Evolutionary conservation across 2,797 vertebrate genomes (phyloP).

Genomic region (Urocyon cinereoargenteus): DNA sequence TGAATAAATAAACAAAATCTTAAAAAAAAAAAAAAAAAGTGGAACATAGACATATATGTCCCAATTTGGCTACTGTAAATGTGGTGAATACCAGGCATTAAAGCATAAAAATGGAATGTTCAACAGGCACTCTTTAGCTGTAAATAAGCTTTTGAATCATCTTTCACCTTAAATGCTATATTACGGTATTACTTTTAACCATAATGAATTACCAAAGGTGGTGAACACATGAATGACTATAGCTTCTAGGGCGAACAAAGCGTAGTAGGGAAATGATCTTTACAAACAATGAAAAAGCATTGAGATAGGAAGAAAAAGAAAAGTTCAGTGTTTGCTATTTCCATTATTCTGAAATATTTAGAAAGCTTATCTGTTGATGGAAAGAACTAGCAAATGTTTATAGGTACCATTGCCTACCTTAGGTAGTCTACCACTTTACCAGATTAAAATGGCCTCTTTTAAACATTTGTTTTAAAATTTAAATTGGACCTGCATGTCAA

Average conservation of each 20-base stretch:
- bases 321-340: neutral
- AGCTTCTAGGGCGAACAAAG: neutral
- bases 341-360: neutral
- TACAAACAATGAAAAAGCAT: neutral
- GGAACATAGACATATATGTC: neutral
- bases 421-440: conserved; percentile 7
- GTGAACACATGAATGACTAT: neutral
- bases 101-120: conserved; percentile 60
- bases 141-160: conserved; percentile 47
- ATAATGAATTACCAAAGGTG: neutral
- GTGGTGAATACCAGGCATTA: conserved; percentile 59
- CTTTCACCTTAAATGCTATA: conserved; percentile 43
- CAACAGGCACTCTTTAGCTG: conserved; percentile 27
- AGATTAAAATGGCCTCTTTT: conserved; percentile 51
- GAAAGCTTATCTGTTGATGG: neutral
- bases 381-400: conserved; percentile 56
- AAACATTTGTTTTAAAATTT: conserved; percentile 64
- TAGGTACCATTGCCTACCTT: conserved; percentile 10
- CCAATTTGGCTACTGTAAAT: neutral
- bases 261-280: neutral
- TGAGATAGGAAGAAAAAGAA: neutral
- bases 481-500: conserved; percentile 45
- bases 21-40: too few species aligned
- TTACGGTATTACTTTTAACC: conserved; percentile 40
- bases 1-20: too few species aligned